Percentiles rank a stretch among this genome's conserved stretches.
These are phyloP conservation scores for Pica pica DNA, from an alignment of 2,113 vertebrate genomes.

Conservation along the genomic window DNA sequence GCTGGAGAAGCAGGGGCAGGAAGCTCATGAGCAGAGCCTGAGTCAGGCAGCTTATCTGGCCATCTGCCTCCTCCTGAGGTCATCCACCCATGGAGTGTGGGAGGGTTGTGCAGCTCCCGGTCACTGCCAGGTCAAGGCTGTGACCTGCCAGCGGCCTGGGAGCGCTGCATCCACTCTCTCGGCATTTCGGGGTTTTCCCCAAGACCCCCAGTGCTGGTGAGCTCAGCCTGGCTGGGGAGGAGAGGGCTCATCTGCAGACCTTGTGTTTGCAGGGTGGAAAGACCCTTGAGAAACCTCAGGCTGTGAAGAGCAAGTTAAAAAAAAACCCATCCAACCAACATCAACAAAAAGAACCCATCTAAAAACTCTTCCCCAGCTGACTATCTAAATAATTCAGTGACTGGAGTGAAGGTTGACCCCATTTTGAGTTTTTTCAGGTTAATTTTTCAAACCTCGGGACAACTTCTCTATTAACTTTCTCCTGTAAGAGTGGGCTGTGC, in stretches of 20 bases:
- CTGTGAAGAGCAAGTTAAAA: background rate
- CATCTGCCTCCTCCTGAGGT: background rate
- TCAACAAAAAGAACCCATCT: background rate
- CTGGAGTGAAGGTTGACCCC: background rate
- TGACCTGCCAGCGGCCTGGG: background rate
- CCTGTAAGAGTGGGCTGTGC: background rate
- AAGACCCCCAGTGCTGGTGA: background rate
- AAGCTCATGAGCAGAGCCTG: background rate
- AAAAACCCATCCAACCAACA: fast-evolving
- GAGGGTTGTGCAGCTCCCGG: background rate
- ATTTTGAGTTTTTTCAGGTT: background rate
- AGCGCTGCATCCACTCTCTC: fast-evolving
- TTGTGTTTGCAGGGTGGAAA: background rate
- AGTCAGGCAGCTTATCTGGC: slow-evolving; percentile 17
- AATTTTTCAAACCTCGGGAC: background rate
- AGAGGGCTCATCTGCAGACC: background rate
- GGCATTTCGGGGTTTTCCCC: fast-evolving
- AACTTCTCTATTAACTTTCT: background rate
- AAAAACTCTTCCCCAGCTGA: background rate
- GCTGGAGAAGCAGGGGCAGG: background rate
- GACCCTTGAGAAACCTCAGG: background rate
- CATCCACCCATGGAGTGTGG: background rate
- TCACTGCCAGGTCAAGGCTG: background rate
- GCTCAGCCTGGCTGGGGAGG: background rate
- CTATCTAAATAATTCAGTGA: background rate